These are phyloP conservation scores for Benitochromis conjunctus DNA, from an alignment of 2,113 vertebrate species.

Conservation along the genomic window DNA sequence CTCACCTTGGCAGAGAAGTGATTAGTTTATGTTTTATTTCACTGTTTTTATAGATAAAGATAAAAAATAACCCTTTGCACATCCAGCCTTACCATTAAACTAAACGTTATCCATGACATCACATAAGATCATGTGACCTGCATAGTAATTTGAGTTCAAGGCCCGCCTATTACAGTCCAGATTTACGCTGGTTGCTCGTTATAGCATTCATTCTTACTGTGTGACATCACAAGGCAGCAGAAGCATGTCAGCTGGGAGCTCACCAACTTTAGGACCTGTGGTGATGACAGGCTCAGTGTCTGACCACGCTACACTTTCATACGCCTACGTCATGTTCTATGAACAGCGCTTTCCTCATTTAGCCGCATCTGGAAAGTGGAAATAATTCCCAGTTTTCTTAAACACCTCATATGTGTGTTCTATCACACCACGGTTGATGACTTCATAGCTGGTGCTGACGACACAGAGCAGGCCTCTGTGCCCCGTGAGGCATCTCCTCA, in stretches of 20 bases:
- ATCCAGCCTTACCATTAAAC: not conserved
- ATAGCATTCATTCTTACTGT: constrained; percentile 25
- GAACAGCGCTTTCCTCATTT: constrained; percentile 12
- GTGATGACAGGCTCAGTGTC: constrained; percentile 25
- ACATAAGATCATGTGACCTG: not conserved
- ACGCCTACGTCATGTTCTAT: not conserved
- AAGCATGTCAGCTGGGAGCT: constrained; percentile 14
- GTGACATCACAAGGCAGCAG: constrained; percentile 42
- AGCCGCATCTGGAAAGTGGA: constrained; percentile 13
- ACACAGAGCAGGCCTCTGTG: constrained; percentile 39
- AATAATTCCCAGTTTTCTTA: constrained; percentile 3
- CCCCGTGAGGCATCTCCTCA: not conserved
- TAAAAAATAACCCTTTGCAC: not conserved
- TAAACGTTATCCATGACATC: not conserved
- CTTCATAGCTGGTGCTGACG: constrained; percentile 24
- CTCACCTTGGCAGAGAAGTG: not conserved
- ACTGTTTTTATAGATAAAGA: not conserved
- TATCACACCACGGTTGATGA: constrained; percentile 28
- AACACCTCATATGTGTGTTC: constrained; percentile 20
- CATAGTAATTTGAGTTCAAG: constrained; percentile 21
- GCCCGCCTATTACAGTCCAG: not conserved
- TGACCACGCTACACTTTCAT: not conserved
- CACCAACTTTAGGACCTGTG: constrained; percentile 6
- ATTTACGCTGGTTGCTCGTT: constrained; percentile 2
- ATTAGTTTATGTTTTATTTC: not conserved